Base-by-base conservation (phyloP, 2,113 vertebrate genomes). In the Aldabrachelys gigantea region DNA sequence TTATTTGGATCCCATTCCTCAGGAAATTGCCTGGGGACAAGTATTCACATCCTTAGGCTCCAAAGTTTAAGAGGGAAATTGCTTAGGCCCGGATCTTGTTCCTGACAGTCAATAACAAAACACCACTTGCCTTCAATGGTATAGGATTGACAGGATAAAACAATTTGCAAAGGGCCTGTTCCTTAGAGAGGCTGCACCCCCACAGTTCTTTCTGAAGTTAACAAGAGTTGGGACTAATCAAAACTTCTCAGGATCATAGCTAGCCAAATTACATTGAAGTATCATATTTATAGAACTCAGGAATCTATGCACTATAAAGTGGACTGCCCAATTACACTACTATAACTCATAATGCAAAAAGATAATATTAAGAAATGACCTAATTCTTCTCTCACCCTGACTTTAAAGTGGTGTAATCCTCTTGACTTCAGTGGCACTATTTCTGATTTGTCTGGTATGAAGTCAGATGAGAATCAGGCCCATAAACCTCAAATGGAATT, bases 191-290 rank as follows among this genome's bases (percentile, higher is more conserved):
- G 31, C 82, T 84, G 59, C 41, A 16, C 31, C 52, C 79, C 54
- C 52, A 78, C 59, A 92, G 41, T 59, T 87, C 69, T 89, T 89
- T 59, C 90, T 96, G 92, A 76, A 84, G 80, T 82, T 94, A 95
- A 91, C 44, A 17, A 59, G 95, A 97, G 54, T 82, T 90, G 84
- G 95, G 93, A 82, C 31, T 92, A 96, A 97, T 96, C 95, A 94
- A 92, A 93, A 93, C 82, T 92, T 62, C 92, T 96, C 2, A 49
- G 84, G 87, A 87, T 91, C 92, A 90, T 90, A 95, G 76, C 94
- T 59, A 87, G 82, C 52, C 91, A 96, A 96, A 96, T 95, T 87
- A 90, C 82, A 85, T 5, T 21, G 93, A 91, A 90, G 19, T 27
- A 47, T 56, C 41, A 59, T 85, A 91, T 94, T 94, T 83, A 97